Evolutionary conservation across 2,113 vertebrate species (phyloP).

Genomic region (Pterocles orientalis): DNA sequence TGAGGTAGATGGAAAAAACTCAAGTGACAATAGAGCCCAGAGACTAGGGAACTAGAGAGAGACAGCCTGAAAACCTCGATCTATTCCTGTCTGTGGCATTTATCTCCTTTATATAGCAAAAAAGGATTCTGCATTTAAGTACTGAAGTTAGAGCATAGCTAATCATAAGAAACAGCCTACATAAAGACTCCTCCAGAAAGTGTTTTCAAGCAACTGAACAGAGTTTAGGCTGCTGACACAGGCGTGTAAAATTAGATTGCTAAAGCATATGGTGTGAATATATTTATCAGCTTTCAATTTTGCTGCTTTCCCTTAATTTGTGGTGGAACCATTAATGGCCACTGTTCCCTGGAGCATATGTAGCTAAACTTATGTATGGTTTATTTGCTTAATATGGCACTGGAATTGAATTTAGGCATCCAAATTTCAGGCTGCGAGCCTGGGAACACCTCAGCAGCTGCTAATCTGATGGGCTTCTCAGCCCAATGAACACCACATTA

Average conservation of each 20-base stretch:
- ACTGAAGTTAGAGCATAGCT: constrained; percentile 33
- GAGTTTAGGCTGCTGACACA: constrained; percentile 64
- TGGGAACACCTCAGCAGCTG: constrained; percentile 1
- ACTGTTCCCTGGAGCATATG: not conserved
- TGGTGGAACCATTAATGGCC: not conserved
- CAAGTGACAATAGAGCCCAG: not conserved
- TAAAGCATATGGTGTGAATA: constrained; percentile 65
- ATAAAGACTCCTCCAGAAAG: constrained; percentile 59
- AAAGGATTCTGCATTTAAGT: not conserved
- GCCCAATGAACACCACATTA: not conserved
- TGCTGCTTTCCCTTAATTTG: constrained; percentile 28
- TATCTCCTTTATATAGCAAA: constrained; percentile 27
- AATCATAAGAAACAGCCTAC: constrained; percentile 62
- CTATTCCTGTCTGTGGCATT: constrained; percentile 54
- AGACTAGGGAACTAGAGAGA: not conserved
- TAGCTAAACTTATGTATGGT: not conserved
- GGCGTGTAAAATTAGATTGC: constrained; percentile 55
- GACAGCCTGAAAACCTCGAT: constrained; percentile 29
- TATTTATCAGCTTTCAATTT: constrained; percentile 53
- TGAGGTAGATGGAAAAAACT: not conserved
- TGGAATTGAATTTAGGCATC: not conserved
- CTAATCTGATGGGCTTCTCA: not conserved
- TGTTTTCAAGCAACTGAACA: constrained; percentile 57
- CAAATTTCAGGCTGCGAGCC: not conserved
- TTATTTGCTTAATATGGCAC: not conserved